A percentile compares a stretch with the other conserved stretches of the same genome.
phyloP scores from a whole-genome alignment of 2,113 vertebrate species.

The Coptodon rendalli region DNA sequence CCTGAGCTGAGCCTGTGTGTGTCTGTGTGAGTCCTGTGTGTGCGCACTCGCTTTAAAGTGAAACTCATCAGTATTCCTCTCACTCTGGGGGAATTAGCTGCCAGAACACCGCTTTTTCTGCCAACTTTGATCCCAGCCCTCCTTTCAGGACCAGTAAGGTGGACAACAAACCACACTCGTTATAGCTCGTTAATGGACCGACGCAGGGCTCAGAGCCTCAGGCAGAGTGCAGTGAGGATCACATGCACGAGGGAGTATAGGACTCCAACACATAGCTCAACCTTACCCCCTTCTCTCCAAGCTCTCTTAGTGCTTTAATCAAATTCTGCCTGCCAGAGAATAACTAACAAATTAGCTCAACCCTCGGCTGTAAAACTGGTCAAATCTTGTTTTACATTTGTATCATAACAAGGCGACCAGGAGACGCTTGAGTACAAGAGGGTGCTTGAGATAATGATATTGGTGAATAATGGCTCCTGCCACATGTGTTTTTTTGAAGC shows the following conservation, averaged over 20 bases:
- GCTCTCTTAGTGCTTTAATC: slow-evolving; percentile 26
- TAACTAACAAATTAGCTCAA: slow-evolving; percentile 43
- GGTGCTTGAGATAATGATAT: slow-evolving; percentile 24
- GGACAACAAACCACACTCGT: slow-evolving; percentile 59
- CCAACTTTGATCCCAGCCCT: slow-evolving; percentile 64
- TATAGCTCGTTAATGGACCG: slow-evolving; percentile 50
- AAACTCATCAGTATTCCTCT: slow-evolving; percentile 63
- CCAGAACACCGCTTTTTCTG: slow-evolving; percentile 66
- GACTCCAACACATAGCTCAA: slow-evolving; percentile 13
- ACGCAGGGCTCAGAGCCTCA: slow-evolving; percentile 5
- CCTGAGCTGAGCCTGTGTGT: slow-evolving; percentile 19
- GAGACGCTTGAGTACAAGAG: neutral
- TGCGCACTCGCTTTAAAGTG: slow-evolving; percentile 22
- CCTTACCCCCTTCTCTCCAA: neutral
- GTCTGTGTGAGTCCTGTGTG: neutral
- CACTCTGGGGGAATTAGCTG: slow-evolving; percentile 62
- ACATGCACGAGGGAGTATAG: neutral
- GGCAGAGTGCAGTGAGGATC: slow-evolving; percentile 7
- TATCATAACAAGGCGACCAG: neutral
- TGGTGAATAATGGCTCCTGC: slow-evolving; percentile 34
- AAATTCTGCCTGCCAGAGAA: slow-evolving; percentile 17
- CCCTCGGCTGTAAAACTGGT: slow-evolving; percentile 31
- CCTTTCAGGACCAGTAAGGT: slow-evolving; percentile 48
- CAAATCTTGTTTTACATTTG: slow-evolving; percentile 19
- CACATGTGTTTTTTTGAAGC: neutral